Conservation (phyloP, 2,113 vertebrate species). For the Sceloporus tristichus region DNA sequence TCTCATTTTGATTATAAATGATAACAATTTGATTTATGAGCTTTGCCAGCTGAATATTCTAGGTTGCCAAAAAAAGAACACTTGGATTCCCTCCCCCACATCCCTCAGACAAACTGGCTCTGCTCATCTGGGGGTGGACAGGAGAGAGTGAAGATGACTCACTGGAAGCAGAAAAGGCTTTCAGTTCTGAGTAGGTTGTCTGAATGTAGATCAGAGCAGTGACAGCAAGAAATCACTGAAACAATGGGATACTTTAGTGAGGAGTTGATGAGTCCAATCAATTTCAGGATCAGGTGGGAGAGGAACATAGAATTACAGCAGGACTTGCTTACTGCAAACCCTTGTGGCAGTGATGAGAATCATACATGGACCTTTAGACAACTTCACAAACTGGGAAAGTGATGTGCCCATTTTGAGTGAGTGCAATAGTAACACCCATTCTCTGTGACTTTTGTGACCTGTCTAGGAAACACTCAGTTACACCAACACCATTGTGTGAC, state of each 20-base stretch:
- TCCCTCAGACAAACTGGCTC: neutral
- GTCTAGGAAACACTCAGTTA: no score
- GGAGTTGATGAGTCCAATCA: neutral
- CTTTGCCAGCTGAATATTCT: constrained; percentile 78
- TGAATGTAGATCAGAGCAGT: neutral
- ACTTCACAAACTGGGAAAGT: no score
- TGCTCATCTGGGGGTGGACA: neutral
- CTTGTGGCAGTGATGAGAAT: no score
- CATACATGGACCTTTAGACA: neutral
- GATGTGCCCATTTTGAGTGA: neutral
- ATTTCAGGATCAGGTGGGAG: neutral
- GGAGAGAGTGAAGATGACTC: neutral
- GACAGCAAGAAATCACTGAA: neutral
- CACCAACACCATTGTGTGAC: no score
- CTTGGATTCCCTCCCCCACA: neutral
- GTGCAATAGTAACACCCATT: neutral
- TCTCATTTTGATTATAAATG: constrained; percentile 85
- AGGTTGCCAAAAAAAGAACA: constrained; percentile 52
- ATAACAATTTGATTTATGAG: constrained; percentile 89
- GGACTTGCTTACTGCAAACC: neutral
- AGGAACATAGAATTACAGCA: neutral
- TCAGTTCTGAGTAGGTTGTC: constrained; percentile 15
- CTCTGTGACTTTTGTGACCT: no score
- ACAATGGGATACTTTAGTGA: neutral
- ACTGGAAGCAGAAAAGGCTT: neutral